Evolutionary conservation across 23 tunicate genomes (phyloP).

Genomic region (Pegea sp.): DNA sequence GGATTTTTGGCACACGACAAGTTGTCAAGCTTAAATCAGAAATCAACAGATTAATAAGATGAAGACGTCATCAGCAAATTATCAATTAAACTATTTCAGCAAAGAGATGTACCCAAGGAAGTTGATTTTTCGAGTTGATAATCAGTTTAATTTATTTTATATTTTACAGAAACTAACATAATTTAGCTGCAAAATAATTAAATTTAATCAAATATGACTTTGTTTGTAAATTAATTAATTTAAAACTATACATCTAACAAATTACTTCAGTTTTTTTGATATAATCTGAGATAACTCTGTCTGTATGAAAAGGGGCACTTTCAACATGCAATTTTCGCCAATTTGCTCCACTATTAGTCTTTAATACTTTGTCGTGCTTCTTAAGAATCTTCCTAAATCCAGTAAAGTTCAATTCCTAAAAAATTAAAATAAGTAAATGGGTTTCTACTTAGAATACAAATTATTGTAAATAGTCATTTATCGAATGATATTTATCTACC

Average conservation of each 20-base stretch:
- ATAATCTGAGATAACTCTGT: conserved; percentile 52
- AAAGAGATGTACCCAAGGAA: too few species aligned
- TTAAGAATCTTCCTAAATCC: conserved; percentile 98
- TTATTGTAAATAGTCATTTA: background rate
- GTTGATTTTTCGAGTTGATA: too few species aligned
- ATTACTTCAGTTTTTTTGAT: conserved; percentile 81
- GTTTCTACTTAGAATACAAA: background rate
- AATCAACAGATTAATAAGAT: too few species aligned
- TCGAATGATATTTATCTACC: conserved; percentile 8
- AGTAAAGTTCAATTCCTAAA: conserved; percentile 83
- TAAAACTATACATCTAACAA: background rate
- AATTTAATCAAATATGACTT: background rate
- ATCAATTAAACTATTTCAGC: too few species aligned
- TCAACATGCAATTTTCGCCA: conserved; percentile 77
- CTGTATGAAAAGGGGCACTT: conserved; percentile 80
- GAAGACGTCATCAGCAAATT: too few species aligned
- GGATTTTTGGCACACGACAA: too few species aligned
- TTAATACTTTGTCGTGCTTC: conserved; percentile 80
- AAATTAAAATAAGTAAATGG: background rate
- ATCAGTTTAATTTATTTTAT: too few species aligned
- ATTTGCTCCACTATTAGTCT: conserved; percentile 42
- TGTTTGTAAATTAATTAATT: background rate
- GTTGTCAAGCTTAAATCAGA: too few species aligned
- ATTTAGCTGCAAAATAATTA: too few species aligned
- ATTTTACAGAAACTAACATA: too few species aligned